Evolutionary conservation across 1,140 invertebrate genomes (phyloP).

Genomic region (Hylaeus volcanicus): DNA sequence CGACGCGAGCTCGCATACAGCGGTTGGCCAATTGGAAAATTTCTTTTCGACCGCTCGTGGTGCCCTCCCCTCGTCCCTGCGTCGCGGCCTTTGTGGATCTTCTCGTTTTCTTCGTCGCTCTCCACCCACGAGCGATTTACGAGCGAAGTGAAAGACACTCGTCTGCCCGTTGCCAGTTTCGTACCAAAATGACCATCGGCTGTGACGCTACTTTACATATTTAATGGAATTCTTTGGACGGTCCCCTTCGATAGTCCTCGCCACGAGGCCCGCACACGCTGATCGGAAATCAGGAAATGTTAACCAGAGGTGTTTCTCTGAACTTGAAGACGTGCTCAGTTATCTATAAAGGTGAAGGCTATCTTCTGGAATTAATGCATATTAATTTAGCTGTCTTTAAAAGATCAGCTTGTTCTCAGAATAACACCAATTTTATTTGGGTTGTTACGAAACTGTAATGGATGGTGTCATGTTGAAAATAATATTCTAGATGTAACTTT

Average conservation of each 20-base stretch:
- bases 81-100: conserved; percentile 21
- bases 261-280: too few relatives aligned
- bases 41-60: conserved; percentile 57
- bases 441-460: too few relatives aligned
- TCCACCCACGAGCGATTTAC: conserved; percentile 72
- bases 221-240: conserved; percentile 60
- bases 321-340: too few relatives aligned
- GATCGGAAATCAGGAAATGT: background rate
- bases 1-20: conserved; percentile 42
- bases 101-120: conserved; percentile 42
- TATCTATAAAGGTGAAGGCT: too few relatives aligned
- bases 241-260: background rate
- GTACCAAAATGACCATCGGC: conserved; percentile 43
- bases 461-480: too few relatives aligned
- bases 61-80: background rate
- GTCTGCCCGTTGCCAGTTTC: conserved; percentile 52
- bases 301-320: background rate
- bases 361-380: too few relatives aligned
- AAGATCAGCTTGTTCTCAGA: too few relatives aligned
- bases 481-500: too few relatives aligned
- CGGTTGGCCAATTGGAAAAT: conserved; percentile 62
- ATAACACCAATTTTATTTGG: too few relatives aligned
- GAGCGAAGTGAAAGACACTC: conserved; percentile 68
- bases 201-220: conserved; percentile 59
- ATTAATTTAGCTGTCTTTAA: too few relatives aligned